Evolutionary conservation across 2,113 vertebrate species (phyloP), one percentile per base, ranked within the genome.

Genomic region (Ophthalmotilapia sp.): DNA sequence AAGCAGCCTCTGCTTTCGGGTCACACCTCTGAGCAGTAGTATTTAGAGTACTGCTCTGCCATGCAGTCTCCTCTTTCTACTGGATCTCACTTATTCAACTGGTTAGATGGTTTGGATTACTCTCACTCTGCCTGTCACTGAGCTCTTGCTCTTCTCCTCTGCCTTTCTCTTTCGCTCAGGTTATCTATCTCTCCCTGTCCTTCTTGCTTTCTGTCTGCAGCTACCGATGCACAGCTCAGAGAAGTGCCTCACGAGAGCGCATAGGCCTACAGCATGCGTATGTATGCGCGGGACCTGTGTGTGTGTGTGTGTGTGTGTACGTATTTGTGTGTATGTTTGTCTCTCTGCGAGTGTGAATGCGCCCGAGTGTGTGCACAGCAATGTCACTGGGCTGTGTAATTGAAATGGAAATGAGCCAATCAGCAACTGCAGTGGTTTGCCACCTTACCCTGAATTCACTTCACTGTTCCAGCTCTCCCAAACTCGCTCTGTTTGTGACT

Each of bases 351-450:
- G 88, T 81, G 80, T 45, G 79, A 73, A 77, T 73, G 88, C 87
- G 89, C 65, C 81, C n/a, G 83, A 82, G 86, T 82, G 88, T 90
- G 54, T 68, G 58, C 90, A 93, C 95, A 93, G 95, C 96, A 88
- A 92, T 97, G 96, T 96, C 96, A 95, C 94, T 97, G 96, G 96
- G 95, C 97, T 98, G 96, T 97, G 96, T 98, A 97, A 98, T 97
- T 98, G 96, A 96, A 96, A 97, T 97, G 97, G 97, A 97, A 97
- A 94, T 95, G 92, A 96, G 97, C 97, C 97, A 98, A 96, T 95
- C 86, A 80, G 90, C 88, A 95, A 93, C 93, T 95, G 92, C 93
- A 92, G 94, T 96, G 96, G 94, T 92, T 86, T 73, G 14, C 96
- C 97, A 95, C 93, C 95, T 96, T 97, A 95, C 89, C 92, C 91